Evolutionary conservation across 1,140 invertebrate species (phyloP).

Genomic region (Heliconius eleuchia): DNA sequence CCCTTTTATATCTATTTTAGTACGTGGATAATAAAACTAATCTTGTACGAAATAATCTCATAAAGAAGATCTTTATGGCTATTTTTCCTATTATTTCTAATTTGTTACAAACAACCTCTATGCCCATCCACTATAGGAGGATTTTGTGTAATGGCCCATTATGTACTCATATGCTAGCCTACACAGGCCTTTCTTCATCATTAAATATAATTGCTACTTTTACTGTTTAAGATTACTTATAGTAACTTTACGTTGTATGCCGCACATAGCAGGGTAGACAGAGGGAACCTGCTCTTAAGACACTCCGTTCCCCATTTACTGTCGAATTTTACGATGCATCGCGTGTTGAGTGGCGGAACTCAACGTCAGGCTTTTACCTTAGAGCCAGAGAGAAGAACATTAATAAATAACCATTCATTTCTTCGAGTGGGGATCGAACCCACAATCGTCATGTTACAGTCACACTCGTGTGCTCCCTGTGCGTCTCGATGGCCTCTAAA

Average conservation of each 20-base stretch:
- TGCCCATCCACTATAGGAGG: conserved; percentile 18
- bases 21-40: conserved; percentile 37
- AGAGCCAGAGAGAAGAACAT: too few relatives aligned
- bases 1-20: conserved; percentile 14
- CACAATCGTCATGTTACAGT: too few relatives aligned
- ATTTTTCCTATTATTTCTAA: conserved; percentile 40
- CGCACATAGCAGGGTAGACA: too few relatives aligned
- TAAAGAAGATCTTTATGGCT: conserved; percentile 33
- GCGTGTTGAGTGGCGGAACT: too few relatives aligned
- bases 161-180: conserved; percentile 32
- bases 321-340: too few relatives aligned
- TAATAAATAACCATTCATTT: too few relatives aligned
- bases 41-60: conserved; percentile 34
- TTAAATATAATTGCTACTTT: conserved; percentile 22
- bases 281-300: too few relatives aligned
- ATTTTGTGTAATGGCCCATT: conserved; percentile 30
- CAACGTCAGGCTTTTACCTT: too few relatives aligned
- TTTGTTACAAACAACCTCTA: conserved; percentile 33
- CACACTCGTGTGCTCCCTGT: too few relatives aligned
- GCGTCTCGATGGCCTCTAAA: too few relatives aligned
- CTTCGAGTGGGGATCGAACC: too few relatives aligned
- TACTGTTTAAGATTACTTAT: conserved; percentile 12
- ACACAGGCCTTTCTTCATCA: conserved; percentile 22
- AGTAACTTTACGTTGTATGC: neutral
- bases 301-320: too few relatives aligned